Conservation (phyloP, 2,113 vertebrate genomes). For the Chlamydotis undulata region DNA sequence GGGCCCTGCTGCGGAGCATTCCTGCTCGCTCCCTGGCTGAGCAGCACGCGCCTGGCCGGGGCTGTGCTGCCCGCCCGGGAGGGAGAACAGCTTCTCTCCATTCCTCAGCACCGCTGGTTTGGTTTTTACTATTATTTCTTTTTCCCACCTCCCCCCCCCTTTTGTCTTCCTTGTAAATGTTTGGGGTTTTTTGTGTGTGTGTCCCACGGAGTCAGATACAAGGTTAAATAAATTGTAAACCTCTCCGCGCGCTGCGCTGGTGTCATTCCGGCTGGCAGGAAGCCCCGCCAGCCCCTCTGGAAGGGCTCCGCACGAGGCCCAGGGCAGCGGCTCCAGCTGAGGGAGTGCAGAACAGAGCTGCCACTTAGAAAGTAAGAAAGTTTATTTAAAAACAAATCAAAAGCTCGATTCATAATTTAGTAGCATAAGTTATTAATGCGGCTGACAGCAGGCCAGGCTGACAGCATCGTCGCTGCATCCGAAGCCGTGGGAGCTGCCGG, state of each 20-base stretch:
- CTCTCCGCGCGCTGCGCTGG: background rate
- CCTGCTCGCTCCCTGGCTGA: background rate
- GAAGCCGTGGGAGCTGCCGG: background rate
- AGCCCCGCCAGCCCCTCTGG: fast-evolving
- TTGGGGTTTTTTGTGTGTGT: conserved; percentile 66
- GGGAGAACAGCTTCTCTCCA: conserved; percentile 22
- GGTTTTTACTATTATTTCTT: background rate
- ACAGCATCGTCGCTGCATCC: background rate
- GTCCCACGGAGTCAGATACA: conserved; percentile 66
- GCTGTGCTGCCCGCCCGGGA: background rate
- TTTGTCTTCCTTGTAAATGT: conserved; percentile 73
- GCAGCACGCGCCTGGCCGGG: background rate
- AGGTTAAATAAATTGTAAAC: conserved; percentile 74
- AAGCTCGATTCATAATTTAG: conserved; percentile 52
- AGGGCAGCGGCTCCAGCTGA: background rate
- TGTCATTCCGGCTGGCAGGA: background rate
- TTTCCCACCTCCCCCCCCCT: background rate
- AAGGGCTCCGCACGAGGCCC: fast-evolving
- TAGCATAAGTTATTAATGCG: conserved; percentile 12
- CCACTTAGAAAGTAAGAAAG: conserved; percentile 43
- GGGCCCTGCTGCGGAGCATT: background rate
- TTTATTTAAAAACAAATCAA: conserved; percentile 60
- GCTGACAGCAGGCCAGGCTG: background rate
- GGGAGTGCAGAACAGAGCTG: conserved; percentile 8
- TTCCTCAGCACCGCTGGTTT: conserved; percentile 18